Evolutionary conservation across 2,797 vertebrate species (phyloP).

Genomic region (Cuniculus paca): DNA sequence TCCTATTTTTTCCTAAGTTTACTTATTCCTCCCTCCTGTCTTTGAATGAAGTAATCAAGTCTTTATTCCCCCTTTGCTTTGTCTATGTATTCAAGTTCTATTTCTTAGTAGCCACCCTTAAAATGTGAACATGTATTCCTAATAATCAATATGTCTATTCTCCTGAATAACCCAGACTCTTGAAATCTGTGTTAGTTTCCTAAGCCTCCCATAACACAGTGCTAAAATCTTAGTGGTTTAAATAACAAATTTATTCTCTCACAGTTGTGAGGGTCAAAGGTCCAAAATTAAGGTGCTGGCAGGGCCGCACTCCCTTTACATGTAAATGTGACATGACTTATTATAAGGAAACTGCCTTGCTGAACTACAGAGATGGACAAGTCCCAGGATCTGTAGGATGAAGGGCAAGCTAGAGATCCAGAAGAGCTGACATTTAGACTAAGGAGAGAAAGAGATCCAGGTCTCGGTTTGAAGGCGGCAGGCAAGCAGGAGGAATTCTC

Average conservation of each 20-base stretch:
- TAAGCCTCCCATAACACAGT: background rate
- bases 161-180: background rate
- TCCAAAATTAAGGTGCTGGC: background rate
- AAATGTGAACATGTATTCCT: background rate
- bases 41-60: background rate
- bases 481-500: background rate
- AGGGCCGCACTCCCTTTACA: background rate
- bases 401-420: background rate
- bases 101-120: background rate
- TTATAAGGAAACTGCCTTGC: background rate
- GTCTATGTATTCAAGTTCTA: conserved; percentile 18
- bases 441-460: background rate
- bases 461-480: background rate
- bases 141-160: background rate
- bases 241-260: background rate
- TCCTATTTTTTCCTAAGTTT: background rate
- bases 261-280: background rate
- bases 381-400: background rate
- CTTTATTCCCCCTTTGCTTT: background rate
- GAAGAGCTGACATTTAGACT: background rate
- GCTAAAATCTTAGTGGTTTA: background rate
- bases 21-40: background rate
- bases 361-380: background rate
- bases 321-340: background rate
- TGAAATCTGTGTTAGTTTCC: background rate